Base-by-base conservation (phyloP, 2,797 vertebrate genomes). In the Prionace glauca region DNA sequence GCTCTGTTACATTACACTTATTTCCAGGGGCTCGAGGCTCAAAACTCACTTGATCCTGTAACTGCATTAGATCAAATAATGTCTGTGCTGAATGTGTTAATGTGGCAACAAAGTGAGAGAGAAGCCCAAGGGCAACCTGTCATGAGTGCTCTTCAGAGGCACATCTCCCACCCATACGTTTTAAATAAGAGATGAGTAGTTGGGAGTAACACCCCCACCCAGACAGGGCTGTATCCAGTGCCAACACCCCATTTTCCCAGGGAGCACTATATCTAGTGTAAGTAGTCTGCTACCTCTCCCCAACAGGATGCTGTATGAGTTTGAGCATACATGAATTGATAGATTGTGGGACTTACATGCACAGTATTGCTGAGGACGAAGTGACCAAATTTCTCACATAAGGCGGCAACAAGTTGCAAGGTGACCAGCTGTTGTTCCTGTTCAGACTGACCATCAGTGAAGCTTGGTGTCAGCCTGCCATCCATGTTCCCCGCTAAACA, bases 381-480 rank as follows among this genome's bases (percentile, higher is more conserved):
- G 95, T 98, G 98, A 0, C 98, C 98, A 96, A 99, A 96, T 20
- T 96, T 97, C 96, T 99, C 98, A 0, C 98, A 98, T 97, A 99
- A 97, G 0, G 97, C 95, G 0, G 98, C 98, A 96, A 99, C 96
- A 3, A 98, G 97, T 96, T 99, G 99, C 56, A 99, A 97, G 65
- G 98, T 96, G 95, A 97, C 97, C 71, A 99, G 97, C 96, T 96
- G 98, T 96, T 96, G 98, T 60, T 96, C 97, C 65, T 96, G 96
- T 96, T 98, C 98, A 96, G 98, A 96, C 3, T 99, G 97, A 0
- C 96, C 98, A 96, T 96, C 96, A 95, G 96, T 96, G 0, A 97
- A 97, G 45, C 96, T 95, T 0, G 96, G 94, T 81, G 96, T 5
- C 0, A 96, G 95, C 65, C 96, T 92, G 0, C 81, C 91, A 32